A percentile compares a stretch with the other conserved stretches of the same genome.
Evolutionary conservation across 2,113 vertebrate species (phyloP).

Genomic region (Pachypanchax playfairii): DNA sequence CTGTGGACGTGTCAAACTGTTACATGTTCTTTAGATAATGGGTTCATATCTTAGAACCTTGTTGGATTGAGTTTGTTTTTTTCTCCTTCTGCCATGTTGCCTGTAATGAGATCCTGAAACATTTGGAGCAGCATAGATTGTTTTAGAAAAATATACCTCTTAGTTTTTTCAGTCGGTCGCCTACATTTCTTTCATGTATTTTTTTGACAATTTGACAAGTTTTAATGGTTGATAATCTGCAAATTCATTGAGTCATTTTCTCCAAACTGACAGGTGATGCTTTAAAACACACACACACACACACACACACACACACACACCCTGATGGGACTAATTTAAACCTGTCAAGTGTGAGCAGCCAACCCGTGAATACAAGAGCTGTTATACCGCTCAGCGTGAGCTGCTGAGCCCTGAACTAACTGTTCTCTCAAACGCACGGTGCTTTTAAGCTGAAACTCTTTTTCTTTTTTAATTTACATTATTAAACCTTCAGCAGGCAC

Average conservation of each 20-base stretch:
- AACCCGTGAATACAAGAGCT: neutral
- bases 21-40: too few species aligned
- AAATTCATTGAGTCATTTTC: neutral
- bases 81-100: neutral
- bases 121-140: neutral
- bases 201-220: slow-evolving; percentile 7
- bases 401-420: slow-evolving; percentile 1
- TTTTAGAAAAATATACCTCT: neutral
- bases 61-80: neutral
- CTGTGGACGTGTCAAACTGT: too few species aligned
- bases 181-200: neutral
- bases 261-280: slow-evolving; percentile 1
- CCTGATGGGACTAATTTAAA: slow-evolving; percentile 4
- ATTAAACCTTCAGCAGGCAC: neutral
- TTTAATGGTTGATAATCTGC: neutral
- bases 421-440: slow-evolving; percentile 10
- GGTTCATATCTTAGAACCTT: too few species aligned
- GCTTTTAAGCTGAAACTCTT: slow-evolving; percentile 2
- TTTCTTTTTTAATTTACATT: neutral
- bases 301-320: slow-evolving; percentile 2
- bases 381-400: slow-evolving; percentile 4
- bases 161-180: neutral
- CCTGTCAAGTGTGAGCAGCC: slow-evolving; percentile 5
- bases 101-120: neutral
- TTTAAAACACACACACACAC: neutral